phyloP scores from a whole-genome alignment of 2,888 invertebrate species.

The Capitulum mitella region DNA sequence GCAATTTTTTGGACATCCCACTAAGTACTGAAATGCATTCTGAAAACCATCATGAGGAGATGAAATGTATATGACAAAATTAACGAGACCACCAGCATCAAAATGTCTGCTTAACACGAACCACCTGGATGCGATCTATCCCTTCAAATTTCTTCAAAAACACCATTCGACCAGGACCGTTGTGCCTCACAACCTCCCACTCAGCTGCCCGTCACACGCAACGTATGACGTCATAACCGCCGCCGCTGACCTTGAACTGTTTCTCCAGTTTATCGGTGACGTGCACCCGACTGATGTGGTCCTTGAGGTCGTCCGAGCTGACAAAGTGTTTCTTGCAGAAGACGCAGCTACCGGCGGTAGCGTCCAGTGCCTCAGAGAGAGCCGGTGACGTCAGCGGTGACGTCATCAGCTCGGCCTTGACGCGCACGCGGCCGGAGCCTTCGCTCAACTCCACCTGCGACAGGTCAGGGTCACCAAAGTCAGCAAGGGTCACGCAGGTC shows the following conservation, averaged over 20 bases:
- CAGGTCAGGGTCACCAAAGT: no score
- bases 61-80: no score
- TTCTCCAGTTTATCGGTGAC: slow-evolving; percentile 18
- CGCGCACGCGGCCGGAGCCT: background rate
- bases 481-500: no score
- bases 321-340: slow-evolving; percentile 24
- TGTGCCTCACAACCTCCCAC: background rate
- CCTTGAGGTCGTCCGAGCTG: background rate
- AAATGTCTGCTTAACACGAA: no score
- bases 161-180: no score
- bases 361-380: background rate
- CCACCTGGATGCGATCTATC: no score
- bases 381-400: background rate
- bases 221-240: no score
- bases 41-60: no score
- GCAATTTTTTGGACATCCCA: no score
- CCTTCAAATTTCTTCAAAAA: no score
- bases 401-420: background rate
- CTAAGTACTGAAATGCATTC: no score
- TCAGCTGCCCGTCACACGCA: background rate
- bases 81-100: no score
- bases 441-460: slow-evolving; percentile 8
- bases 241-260: slow-evolving; percentile 7
- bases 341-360: background rate
- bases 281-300: slow-evolving; percentile 17